These are phyloP conservation scores for Bursaphelenchus mucronatus DNA, from an alignment of 1,140 invertebrate species.

Conservation along the genomic window DNA sequence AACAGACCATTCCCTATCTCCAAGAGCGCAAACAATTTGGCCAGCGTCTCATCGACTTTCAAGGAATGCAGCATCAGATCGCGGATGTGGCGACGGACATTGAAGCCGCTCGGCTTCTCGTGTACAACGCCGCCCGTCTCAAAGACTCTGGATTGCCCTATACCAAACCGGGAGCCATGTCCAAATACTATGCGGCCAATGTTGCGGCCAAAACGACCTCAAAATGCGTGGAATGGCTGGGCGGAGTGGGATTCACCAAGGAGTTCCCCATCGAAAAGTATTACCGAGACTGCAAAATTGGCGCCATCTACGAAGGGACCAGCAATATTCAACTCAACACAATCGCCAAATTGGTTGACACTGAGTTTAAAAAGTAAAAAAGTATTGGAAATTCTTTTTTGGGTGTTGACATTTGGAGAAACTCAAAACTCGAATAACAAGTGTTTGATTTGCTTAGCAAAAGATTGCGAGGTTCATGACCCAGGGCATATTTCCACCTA, in stretches of 20 bases:
- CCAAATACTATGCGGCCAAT: slow-evolving; percentile 81
- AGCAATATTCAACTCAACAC: slow-evolving; percentile 94
- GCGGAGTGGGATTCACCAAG: slow-evolving; percentile 87
- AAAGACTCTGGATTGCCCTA: slow-evolving; percentile 76
- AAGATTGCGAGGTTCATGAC: too few relatives aligned
- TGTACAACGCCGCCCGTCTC: slow-evolving; percentile 85
- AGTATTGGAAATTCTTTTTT: too few relatives aligned
- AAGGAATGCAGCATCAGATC: slow-evolving; percentile 91
- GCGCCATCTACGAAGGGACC: slow-evolving; percentile 89
- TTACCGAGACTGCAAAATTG: slow-evolving; percentile 88
- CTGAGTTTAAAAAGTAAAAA: slow-evolving; percentile 64
- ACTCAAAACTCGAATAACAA: too few relatives aligned
- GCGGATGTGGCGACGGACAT: slow-evolving; percentile 80
- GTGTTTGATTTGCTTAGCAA: too few relatives aligned
- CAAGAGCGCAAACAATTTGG: slow-evolving; percentile 88
- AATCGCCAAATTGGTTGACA: slow-evolving; percentile 79
- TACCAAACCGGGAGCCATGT: slow-evolving; percentile 87
- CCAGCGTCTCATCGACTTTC: slow-evolving; percentile 76
- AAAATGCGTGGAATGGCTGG: slow-evolving; percentile 94
- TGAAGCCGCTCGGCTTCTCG: slow-evolving; percentile 77
- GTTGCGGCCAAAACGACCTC: slow-evolving; percentile 75
- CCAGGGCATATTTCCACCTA: too few relatives aligned
- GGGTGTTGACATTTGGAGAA: too few relatives aligned
- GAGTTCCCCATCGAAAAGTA: slow-evolving; percentile 93
- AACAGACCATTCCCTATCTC: slow-evolving; percentile 84